Evolutionary conservation across 2,797 vertebrate genomes (phyloP), one percentile per base, ranked within the genome.

Genomic region (Poeciliopsis presidionis): DNA sequence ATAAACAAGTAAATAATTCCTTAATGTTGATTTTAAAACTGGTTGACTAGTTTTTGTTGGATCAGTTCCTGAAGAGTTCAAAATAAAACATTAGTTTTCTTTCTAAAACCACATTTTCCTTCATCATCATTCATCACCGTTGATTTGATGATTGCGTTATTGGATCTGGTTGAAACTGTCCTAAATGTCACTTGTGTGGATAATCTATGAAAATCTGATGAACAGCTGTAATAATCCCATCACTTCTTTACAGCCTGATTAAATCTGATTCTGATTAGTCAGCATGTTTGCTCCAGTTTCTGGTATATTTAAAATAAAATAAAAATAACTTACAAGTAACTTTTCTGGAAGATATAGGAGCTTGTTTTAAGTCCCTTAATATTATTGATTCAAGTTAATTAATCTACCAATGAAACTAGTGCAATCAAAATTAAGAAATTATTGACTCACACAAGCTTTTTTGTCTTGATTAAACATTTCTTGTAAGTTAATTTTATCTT

Each of bases 41-140:
- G 49, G 20, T 22, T 22, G 49, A 22, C 73, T 55, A 75, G 81
- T 91, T 85, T 84, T 86, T 45, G 28, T 22, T 5, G 20, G 76
- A 80, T 81, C 36, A 84, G 41, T 49, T 39, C 82, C 36, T 73
- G 25, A 59, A 30, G 65, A 25, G 81, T 69, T 81, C 75, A 3
- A 63, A 14, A 85, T 9, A 65, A 74, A 74, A 36, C 71, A 25
- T 4, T 70, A 59, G 82, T 79, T 25, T 30, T 43, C 46, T 74
- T 73, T 74, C 22, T 47, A 22, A 74, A 61, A 69, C 36, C 45
- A 67, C 13, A 65, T 74, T 61, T 57, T 47, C 30, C 53, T 45
- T 55, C 33, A 43, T 57, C 55, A 1, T n/a, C 18, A 41, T 18
- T 3, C 7, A 16, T 76, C 25, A 28, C 8, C 20, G 33, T 76